Base-by-base conservation (phyloP, 1,140 invertebrate species). In the Nebria ingens region DNA sequence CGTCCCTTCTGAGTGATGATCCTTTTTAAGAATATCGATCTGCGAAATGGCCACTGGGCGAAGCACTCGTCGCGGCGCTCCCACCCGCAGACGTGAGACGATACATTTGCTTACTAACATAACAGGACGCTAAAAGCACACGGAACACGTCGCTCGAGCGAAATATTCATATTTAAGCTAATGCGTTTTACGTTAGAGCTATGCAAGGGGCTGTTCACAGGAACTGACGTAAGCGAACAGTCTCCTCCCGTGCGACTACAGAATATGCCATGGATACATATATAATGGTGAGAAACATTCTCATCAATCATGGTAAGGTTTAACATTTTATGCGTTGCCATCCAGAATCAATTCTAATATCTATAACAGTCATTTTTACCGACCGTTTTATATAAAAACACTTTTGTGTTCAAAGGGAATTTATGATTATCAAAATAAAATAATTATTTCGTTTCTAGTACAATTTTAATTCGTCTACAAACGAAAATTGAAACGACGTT, bases 271-370 rank as follows among this genome's bases (percentile, higher is more conserved):
- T 34, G 25, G n/a, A 34, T 34, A n/a, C 25, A 34, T n/a, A n/a
- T n/a, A 6, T n/a, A 34, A n/a, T n/a, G n/a, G 25, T 34, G 25
- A 34, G n/a, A 34, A 34, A n/a, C 25, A 34, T 34, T 34, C 6
- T 45, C 40, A 45, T 45, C 40, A 45, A 45, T 45, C 40, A 45
- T 45, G 9, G 40, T 45, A 45, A 45, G 15, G 40, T 17, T 45
- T 45, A 45, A 45, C 40, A 45, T 17, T 45, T 45, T 45, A 45
- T 45, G 40, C 17, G n/a, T n/a, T n/a, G n/a, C n/a, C n/a, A n/a
- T n/a, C n/a, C n/a, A n/a, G n/a, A n/a, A n/a, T n/a, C n/a, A n/a
- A n/a, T n/a, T n/a, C n/a, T n/a, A n/a, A n/a, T n/a, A n/a, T n/a
- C n/a, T n/a, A n/a, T n/a, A n/a, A n/a, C n/a, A n/a, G n/a, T n/a